These are phyloP conservation scores for Galemys pyrenaicus DNA, from an alignment of 2,113 vertebrate species.

Conservation along the genomic window DNA sequence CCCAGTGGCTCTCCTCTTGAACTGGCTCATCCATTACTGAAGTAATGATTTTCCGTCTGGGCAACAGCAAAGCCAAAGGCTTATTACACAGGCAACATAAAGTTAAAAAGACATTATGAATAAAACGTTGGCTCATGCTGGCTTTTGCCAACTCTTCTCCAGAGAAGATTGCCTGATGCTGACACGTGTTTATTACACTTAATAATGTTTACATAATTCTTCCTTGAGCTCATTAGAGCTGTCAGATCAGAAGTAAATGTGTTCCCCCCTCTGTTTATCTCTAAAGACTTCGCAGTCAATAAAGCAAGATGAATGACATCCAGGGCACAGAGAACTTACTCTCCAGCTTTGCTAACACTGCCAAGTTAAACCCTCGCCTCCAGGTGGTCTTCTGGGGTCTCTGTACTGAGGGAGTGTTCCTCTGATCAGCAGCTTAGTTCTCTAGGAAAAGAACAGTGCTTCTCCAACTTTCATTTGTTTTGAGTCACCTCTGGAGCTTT, in stretches of 20 bases:
- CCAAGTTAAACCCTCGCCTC: conserved; percentile 36
- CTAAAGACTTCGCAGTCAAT: conserved; percentile 67
- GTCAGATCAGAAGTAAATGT: conserved; percentile 82
- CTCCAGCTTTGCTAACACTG: conserved; percentile 6
- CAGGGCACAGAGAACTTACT: background rate
- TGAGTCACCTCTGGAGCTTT: background rate
- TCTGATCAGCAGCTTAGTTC: background rate
- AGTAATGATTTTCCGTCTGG: conserved; percentile 86
- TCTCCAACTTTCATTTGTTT: conserved; percentile 21
- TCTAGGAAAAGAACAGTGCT: background rate
- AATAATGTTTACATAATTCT: conserved; percentile 88
- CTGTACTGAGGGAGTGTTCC: background rate
- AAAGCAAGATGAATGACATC: conserved; percentile 57
- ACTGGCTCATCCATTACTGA: conserved; percentile 83
- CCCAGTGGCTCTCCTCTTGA: conserved; percentile 82
- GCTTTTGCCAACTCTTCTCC: conserved; percentile 83
- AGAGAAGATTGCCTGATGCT: conserved; percentile 81
- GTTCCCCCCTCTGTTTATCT: conserved; percentile 77
- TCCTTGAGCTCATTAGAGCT: conserved; percentile 84
- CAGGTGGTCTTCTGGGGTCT: background rate
- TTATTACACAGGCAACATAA: conserved; percentile 85
- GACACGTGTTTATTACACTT: conserved; percentile 87
- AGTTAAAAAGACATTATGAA: conserved; percentile 88
- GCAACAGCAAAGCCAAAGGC: conserved; percentile 81
- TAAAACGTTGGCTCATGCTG: conserved; percentile 66